Conservation (phyloP, 2,797 vertebrate genomes). For the Spizella passerina region DNA sequence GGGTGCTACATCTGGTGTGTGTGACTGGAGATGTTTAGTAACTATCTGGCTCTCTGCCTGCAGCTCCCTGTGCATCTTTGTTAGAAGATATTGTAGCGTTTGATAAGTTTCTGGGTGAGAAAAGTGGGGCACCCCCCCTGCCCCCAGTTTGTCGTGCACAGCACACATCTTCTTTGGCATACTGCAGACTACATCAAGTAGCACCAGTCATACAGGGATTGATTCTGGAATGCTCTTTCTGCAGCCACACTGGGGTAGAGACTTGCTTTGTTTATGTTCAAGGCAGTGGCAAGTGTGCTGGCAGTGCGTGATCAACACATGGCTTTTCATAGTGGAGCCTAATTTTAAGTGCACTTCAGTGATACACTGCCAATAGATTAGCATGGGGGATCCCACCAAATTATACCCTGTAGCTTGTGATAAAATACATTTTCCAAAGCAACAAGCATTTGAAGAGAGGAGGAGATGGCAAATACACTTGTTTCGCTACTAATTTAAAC, state of each 20-base stretch:
- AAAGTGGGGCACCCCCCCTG: not conserved
- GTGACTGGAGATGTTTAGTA: not conserved
- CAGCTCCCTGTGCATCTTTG: not conserved
- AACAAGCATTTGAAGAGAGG: not conserved
- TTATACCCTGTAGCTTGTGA: not conserved
- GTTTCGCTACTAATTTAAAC: not conserved
- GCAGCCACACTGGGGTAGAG: not conserved
- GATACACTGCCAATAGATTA: not conserved
- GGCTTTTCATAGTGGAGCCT: not conserved
- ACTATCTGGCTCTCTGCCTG: no score
- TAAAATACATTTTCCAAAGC: constrained; percentile 1
- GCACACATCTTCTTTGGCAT: not conserved
- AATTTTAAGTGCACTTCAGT: constrained; percentile 15
- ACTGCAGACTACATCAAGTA: not conserved
- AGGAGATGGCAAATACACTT: not conserved
- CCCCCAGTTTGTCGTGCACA: not conserved
- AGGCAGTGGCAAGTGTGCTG: not conserved
- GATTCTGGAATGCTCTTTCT: not conserved
- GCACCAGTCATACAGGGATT: fast-evolving
- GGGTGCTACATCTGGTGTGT: no score
- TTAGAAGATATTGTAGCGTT: not conserved
- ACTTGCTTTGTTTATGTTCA: not conserved
- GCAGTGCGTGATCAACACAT: not conserved
- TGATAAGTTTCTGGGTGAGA: not conserved
- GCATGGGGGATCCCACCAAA: not conserved